Percentiles rank a stretch among this genome's conserved stretches.
Conservation (phyloP, 2,888 invertebrate species). For the Zaprionus bogoriensis region DNA sequence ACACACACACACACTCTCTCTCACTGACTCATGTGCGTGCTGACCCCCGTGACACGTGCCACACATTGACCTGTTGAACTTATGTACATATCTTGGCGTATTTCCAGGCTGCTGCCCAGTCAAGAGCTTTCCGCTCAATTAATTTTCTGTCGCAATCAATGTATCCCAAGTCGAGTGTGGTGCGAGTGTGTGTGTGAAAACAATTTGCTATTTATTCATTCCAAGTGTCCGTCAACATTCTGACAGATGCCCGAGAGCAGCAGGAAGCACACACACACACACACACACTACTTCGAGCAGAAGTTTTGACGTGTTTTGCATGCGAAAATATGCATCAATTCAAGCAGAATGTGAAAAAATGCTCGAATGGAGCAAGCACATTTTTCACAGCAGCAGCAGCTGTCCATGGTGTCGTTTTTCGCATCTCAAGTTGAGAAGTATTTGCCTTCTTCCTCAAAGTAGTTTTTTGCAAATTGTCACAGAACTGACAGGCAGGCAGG, state of each 20-base stretch:
- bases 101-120: constrained; percentile 27
- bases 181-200: constrained; percentile 19
- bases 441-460: neutral
- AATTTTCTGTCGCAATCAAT: constrained; percentile 55
- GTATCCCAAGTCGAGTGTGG: constrained; percentile 12
- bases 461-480: too few species aligned
- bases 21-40: too few species aligned
- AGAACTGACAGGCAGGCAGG: too few species aligned
- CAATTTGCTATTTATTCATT: constrained; percentile 29
- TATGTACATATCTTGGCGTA: neutral
- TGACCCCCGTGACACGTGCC: too few species aligned
- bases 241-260: constrained; percentile 13
- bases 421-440: neutral
- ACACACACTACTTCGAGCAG: neutral
- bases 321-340: constrained; percentile 3
- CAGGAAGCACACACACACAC: neutral
- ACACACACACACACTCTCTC: too few species aligned
- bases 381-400: neutral
- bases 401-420: neutral
- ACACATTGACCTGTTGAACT: constrained; percentile 39
- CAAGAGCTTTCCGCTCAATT: constrained; percentile 63
- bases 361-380: neutral
- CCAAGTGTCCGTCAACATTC: constrained; percentile 9
- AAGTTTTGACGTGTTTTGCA: constrained; percentile 28
- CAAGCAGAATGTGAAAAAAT: neutral